These are phyloP conservation scores for Pissodes strobi DNA, from an alignment of 1,140 invertebrate species.

Conservation along the genomic window DNA sequence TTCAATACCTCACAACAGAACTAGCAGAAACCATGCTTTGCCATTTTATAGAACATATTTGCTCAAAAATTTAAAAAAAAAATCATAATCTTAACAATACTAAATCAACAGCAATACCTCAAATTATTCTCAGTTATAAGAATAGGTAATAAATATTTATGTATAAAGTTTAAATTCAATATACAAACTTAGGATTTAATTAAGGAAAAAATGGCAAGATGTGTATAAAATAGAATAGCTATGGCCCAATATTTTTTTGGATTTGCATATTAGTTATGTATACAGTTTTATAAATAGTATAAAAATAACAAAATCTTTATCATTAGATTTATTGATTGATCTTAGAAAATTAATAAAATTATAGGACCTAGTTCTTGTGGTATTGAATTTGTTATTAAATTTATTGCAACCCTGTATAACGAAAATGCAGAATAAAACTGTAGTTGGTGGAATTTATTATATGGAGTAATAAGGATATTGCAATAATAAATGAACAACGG, in stretches of 20 bases:
- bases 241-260: background rate
- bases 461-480: conserved; percentile 46
- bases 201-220: conserved; percentile 3
- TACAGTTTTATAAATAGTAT: too few relatives aligned
- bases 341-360: too few relatives aligned
- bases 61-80: conserved; percentile 6
- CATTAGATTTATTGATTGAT: too few relatives aligned
- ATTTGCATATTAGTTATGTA: background rate
- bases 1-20: background rate
- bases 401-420: too few relatives aligned
- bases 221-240: too few relatives aligned
- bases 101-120: conserved; percentile 53
- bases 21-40: background rate
- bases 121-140: conserved; percentile 53
- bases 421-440: background rate
- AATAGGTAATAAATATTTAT: conserved; percentile 44
- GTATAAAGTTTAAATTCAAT: conserved; percentile 38
- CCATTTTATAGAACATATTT: background rate
- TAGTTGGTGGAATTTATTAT: conserved; percentile 4
- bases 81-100: conserved; percentile 37
- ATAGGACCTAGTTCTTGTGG: too few relatives aligned
- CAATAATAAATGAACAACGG: conserved; percentile 49
- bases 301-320: too few relatives aligned
- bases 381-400: too few relatives aligned
- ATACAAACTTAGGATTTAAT: conserved; percentile 46